Evolutionary conservation across 1,140 invertebrate species (phyloP), one percentile per base, ranked within the genome.

Genomic region (Drosophila tristis): DNA sequence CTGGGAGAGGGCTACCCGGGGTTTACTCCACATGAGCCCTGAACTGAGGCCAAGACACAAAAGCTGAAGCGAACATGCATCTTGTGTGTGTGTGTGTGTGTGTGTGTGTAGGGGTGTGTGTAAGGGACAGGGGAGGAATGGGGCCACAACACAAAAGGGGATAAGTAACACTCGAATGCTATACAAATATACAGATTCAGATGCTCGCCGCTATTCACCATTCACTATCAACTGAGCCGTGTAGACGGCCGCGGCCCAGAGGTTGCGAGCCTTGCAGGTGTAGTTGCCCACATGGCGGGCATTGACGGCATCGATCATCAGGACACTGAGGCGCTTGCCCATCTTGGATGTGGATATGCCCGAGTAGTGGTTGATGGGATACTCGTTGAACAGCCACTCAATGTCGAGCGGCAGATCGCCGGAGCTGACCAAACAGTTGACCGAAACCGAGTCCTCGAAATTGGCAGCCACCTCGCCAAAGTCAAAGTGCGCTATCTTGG

Each of bases 211-310:
- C 42, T 55, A 45, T 91, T 25, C 23, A 90, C 90, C 80, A 92
- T 85, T 80, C 64, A 91, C 77, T 56, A 81, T 65, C 20, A 92
- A 78, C 59, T 92, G 74, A n/a, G 91, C 81, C 2, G 91, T 91
- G 63, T 85, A 90, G 11, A 61, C 65, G 2, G 74, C 60, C 13
- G 81, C 61, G 42, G 95, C 96, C 77, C 95, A 96, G 26, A 92
- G 75, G 92, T 97, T 97, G 79, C 93, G 93, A 8, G 94, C 95
- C 56, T 93, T 91, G 78, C 95, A 96, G 2, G 95, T 95, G 80
- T 95, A 96, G 81, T 94, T 94, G 48, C 94, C 94, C 53, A 94
- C 93, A 91, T 95, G 94, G 54, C 91, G 92, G 56, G 92, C 93
- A 76, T 75, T 91, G 16, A 93, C 91, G 61, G 80, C 91, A 65